phyloP scores from a whole-genome alignment of 2,113 vertebrate genomes.

The Jaculus jaculus region DNA sequence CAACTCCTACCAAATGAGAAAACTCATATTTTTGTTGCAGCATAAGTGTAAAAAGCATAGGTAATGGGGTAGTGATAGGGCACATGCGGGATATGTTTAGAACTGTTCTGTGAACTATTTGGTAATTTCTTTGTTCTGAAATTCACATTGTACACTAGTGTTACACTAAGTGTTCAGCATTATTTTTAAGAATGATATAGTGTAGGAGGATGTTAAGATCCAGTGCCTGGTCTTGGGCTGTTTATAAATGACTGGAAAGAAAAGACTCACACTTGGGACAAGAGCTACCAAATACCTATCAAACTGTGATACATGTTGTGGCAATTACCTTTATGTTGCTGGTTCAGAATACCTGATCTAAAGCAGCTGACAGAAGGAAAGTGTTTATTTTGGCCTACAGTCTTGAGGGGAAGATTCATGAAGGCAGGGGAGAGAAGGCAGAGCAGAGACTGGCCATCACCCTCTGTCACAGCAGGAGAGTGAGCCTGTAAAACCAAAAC shows the following conservation, averaged over 20 bases:
- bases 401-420: no score
- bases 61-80: neutral
- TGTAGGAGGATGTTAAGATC: neutral
- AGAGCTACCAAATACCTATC: neutral
- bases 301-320: neutral
- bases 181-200: conserved; percentile 18
- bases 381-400: no score
- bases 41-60: neutral
- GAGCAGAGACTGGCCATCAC: no score
- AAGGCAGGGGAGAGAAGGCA: no score
- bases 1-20: no score
- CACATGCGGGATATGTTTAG: neutral
- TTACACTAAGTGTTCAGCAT: neutral
- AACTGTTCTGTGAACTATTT: neutral
- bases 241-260: neutral
- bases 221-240: neutral
- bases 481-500: no score
- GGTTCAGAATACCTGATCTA: no score
- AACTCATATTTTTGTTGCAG: neutral
- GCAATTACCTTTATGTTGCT: no score
- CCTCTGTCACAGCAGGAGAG: no score
- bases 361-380: no score
- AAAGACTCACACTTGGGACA: neutral
- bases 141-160: neutral
- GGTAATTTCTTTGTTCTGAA: neutral